Evolutionary conservation across 1,140 invertebrate genomes (phyloP), one percentile per base, ranked within the genome.

Genomic region (Alviniconcha marisindica): DNA sequence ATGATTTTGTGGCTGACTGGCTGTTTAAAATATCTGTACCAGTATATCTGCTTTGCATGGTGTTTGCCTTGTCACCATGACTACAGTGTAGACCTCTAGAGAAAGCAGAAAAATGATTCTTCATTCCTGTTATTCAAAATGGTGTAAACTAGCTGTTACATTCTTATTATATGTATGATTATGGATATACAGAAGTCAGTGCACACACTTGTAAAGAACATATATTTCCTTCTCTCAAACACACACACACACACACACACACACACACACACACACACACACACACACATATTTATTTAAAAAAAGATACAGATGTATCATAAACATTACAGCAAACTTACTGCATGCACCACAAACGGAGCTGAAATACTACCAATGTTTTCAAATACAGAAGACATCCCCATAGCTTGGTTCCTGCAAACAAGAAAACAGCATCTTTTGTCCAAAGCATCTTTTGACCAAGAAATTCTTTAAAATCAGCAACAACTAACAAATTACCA

Each of bases 331-430:
- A 48, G 40, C 28, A 28, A 44, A 90, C 91, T 89, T 86, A 92
- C 91, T 38, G 82, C 87, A 82, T 87, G 89, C 1, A 90, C 84
- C 76, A 92, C 88, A 63, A 91, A 87, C 28, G 91, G 91, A 56
- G 91, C 90, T n/a, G 83, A 73, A 44, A 91, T 89, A 69, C 87
- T 86, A 31, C 91, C 91, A 56, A 89, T 51, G 44, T 90, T 92
- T 80, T 92, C 91, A 87, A 88, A 92, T 38, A 90, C 86, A 31
- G 90, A 90, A 1, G 89, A 87, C 31, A 91, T 69, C 36, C 91
- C 91, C 28, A 91, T 71, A 14, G 87, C 89, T 82, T 87, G 87
- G 51, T 89, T 91, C 78, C 91, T 91, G 85, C 15, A 71, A 71
- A 4, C 69, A 31, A 71, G 21, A 24, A 71, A 33, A 33, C 0